Conservation (phyloP, 2,888 invertebrate species). For the Perithous albicinctus region DNA sequence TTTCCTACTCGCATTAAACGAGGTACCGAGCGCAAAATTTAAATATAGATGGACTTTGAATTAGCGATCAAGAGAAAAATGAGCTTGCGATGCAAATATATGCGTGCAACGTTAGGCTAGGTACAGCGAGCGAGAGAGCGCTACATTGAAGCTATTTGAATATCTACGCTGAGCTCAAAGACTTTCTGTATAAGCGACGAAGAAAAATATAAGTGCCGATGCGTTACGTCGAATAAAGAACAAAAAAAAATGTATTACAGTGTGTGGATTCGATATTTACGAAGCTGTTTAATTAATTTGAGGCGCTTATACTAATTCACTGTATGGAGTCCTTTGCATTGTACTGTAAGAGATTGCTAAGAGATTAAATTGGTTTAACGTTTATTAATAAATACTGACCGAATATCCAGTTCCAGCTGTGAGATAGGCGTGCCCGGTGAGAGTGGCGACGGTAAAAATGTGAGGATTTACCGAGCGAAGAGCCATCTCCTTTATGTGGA, state of each 20-base stretch:
- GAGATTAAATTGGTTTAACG: background rate
- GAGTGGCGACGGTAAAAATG: conserved; percentile 95
- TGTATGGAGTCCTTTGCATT: background rate
- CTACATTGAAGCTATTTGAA: conserved; percentile 60
- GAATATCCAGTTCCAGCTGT: conserved; percentile 90
- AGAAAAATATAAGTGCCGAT: conserved; percentile 57
- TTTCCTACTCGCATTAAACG: conserved; percentile 44
- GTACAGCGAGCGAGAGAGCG: conserved; percentile 39
- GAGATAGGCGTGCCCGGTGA: conserved; percentile 93
- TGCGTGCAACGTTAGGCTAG: conserved; percentile 30
- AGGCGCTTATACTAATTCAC: background rate
- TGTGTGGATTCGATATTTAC: conserved; percentile 1
- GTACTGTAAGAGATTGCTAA: background rate
- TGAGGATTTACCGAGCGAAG: conserved; percentile 90
- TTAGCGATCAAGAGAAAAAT: conserved; percentile 62
- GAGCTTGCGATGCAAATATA: conserved; percentile 64
- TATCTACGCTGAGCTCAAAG: conserved; percentile 42
- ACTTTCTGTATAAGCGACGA: conserved; percentile 60
- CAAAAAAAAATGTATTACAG: conserved; percentile 14
- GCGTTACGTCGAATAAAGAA: conserved; percentile 6
- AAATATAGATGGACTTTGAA: conserved; percentile 70
- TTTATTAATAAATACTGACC: conserved; percentile 84
- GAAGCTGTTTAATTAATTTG: background rate
- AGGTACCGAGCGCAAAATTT: conserved; percentile 57
- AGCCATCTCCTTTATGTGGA: conserved; percentile 91